These are phyloP conservation scores for Oryzias curvinotus DNA, from an alignment of 2,113 vertebrate species.

Conservation along the genomic window DNA sequence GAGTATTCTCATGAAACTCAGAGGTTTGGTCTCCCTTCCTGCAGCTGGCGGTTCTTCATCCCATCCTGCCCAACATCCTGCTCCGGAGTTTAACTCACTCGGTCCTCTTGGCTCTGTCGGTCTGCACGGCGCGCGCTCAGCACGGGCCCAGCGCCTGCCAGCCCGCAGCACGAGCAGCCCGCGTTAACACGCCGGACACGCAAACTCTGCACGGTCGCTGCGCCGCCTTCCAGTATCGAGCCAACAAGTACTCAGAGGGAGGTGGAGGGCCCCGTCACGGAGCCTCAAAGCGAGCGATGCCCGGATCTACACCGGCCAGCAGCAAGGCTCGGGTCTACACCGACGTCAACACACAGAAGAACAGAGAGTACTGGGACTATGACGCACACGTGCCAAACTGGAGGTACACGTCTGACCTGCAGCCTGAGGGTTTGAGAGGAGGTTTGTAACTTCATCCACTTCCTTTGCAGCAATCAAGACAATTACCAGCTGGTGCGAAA, in stretches of 20 bases:
- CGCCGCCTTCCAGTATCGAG: conserved; percentile 53
- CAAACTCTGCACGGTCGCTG: conserved; percentile 50
- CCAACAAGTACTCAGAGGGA: conserved; percentile 55
- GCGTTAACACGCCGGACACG: conserved; percentile 48
- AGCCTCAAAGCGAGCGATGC: conserved; percentile 84
- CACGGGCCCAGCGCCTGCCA: conserved; percentile 47
- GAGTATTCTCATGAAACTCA: not conserved
- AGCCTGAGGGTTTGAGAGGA: not conserved
- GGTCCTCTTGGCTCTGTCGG: conserved; percentile 64
- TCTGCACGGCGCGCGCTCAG: conserved; percentile 58
- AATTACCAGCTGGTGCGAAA: conserved; percentile 98
- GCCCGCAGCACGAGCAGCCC: conserved; percentile 38
- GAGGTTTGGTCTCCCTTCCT: not conserved
- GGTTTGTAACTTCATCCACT: not conserved
- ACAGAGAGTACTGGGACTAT: conserved; percentile 97
- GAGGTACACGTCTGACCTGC: conserved; percentile 78
- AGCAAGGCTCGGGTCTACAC: conserved; percentile 96
- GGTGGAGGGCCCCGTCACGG: conserved; percentile 60
- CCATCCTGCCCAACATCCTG: conserved; percentile 57
- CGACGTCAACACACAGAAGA: conserved; percentile 95
- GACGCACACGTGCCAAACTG: conserved; percentile 93
- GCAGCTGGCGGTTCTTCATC: conserved; percentile 72
- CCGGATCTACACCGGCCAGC: conserved; percentile 88
- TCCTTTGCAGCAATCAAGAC: conserved; percentile 89
- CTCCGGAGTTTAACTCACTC: conserved; percentile 65